Evolutionary conservation across 2,113 vertebrate species (phyloP), one percentile per base, ranked within the genome.

Genomic region (Albula goreensis): DNA sequence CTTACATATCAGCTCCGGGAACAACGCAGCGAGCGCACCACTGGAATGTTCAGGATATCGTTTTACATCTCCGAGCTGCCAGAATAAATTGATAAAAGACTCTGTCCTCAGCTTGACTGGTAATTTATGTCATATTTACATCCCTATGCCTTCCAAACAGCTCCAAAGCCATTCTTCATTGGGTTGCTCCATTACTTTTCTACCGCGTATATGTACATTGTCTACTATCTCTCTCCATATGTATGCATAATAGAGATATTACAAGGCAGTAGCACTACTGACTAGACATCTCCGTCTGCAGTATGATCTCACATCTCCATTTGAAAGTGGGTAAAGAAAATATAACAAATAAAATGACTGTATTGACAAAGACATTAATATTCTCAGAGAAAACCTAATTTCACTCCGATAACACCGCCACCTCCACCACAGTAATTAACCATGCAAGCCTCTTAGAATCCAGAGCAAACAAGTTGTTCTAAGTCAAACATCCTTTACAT

Each of bases 401-500:
- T 56, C 81, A 82, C 51, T 50, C 81, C 10, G 0, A 41, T 41
- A 41, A 41, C 31, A 41, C 31, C 31, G 1, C 31, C 31, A 41
- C 31, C 56, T 25, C 50, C 56, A 22, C 81, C 13, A 52, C n/a
- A 56, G 52, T 7, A 82, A 82, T 81, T 52, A 53, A 53, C 51
- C 81, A 82, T 56, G 48, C 51, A 56, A 41, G 8, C 50, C 51
- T 41, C 81, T 50, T n/a, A 22, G 50, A 82, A 56, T 4, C 31
- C 31, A 41, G 31, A 41, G 31, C 31, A 41, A 50, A 31, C 70
- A 9, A 25, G 70, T 74, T 79, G 50, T 50, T 79, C 41, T 17
- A 79, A 49, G 78, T 50, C 78, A 79, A 79, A 52, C 52, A 60
- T 83, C 25, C 49, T 31, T 52, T 85, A 60, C 85, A 80, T 80